These are phyloP conservation scores for Catostylus mosaicus DNA, from an alignment of 30 jellyfish, hydroid and myxozoan species.

Conservation along the genomic window DNA sequence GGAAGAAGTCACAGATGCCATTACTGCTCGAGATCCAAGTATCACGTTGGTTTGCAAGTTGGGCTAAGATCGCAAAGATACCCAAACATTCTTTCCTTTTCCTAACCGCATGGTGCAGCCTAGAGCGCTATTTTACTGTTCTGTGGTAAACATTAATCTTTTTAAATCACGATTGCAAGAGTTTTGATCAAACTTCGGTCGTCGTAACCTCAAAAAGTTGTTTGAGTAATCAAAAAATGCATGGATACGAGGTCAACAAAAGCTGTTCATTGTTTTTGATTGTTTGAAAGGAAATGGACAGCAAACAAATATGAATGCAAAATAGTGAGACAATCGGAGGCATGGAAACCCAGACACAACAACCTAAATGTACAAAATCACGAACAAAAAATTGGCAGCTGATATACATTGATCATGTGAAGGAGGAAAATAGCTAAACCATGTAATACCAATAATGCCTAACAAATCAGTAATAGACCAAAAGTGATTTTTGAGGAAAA, in stretches of 20 bases:
- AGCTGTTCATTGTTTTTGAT: no score
- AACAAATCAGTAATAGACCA: no score
- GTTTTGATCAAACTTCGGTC: background rate
- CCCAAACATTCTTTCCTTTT: background rate
- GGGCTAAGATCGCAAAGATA: background rate
- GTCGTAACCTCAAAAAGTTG: conserved; percentile 11
- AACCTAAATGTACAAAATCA: no score
- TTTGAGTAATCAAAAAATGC: conserved; percentile 24
- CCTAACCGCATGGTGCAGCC: background rate
- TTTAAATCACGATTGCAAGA: background rate
- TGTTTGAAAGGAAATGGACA: no score
- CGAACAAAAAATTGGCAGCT: no score
- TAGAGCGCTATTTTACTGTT: background rate
- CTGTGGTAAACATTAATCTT: background rate
- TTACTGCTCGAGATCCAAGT: background rate
- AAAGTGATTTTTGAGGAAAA: no score
- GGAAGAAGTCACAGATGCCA: background rate
- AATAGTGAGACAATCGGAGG: background rate
- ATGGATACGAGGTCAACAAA: conserved; percentile 32
- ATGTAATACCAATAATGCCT: no score
- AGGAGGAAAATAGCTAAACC: no score
- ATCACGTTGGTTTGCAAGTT: background rate
- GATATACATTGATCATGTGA: no score
- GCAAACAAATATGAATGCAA: no score
- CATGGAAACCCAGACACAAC: conserved; percentile 14